A percentile compares a stretch with the other conserved stretches of the same genome.
phyloP scores from a whole-genome alignment of 2,797 vertebrate species.

The Mormyrus proboscirostris region DNA sequence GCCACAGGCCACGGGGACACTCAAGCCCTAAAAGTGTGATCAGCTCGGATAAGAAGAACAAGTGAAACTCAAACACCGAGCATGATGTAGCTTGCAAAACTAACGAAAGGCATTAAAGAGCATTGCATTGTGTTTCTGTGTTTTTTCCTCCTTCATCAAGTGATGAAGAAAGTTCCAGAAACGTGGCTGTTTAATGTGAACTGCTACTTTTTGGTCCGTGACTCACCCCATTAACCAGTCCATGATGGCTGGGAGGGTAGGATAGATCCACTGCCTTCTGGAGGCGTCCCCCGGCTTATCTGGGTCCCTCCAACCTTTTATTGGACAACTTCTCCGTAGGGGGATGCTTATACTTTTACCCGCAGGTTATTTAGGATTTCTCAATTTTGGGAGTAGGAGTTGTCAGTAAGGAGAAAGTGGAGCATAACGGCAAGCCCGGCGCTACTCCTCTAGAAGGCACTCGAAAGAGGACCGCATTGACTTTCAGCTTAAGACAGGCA shows the following conservation, averaged over 20 bases:
- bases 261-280: constrained; percentile 33
- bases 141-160: background rate
- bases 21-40: background rate
- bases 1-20: background rate
- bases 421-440: constrained; percentile 27
- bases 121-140: background rate
- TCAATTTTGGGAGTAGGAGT: background rate
- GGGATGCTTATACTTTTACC: background rate
- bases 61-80: background rate
- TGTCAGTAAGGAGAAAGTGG: constrained; percentile 24
- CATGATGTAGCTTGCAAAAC: background rate
- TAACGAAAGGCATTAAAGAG: background rate
- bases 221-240: constrained; percentile 77
- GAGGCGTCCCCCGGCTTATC: constrained; percentile 32
- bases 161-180: background rate
- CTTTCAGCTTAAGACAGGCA: constrained; percentile 36
- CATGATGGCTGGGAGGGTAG: constrained; percentile 49
- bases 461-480: constrained; percentile 39
- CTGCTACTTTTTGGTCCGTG: constrained; percentile 6
- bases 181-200: background rate
- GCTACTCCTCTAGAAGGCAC: constrained; percentile 26
- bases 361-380: background rate
- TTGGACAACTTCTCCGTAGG: constrained; percentile 17
- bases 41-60: background rate
- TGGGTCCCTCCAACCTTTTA: constrained; percentile 22